Conservation (phyloP, 2,113 vertebrate genomes). For the Indri indri region DNA sequence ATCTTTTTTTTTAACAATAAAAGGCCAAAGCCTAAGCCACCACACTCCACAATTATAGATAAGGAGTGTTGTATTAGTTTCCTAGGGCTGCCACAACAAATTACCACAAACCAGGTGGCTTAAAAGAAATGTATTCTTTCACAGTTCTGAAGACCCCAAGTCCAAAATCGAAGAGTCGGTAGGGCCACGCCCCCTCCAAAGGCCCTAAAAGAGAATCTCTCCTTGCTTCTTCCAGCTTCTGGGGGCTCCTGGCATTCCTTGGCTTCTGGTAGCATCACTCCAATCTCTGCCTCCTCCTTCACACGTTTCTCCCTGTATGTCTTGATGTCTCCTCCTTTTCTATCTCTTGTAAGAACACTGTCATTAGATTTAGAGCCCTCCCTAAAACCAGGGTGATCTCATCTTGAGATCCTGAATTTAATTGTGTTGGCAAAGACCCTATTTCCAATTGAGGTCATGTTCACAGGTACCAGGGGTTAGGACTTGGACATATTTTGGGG, state of each 20-base stretch:
- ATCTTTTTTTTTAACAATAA: neutral
- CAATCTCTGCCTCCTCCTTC: neutral
- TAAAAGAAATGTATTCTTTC: neutral
- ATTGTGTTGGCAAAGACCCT: neutral
- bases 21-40: neutral
- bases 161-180: neutral
- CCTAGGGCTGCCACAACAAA: neutral
- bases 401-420: neutral
- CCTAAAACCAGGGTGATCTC: neutral
- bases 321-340: neutral
- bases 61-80: neutral
- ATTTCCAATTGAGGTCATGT: slow-evolving; percentile 32
- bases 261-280: neutral
- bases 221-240: neutral
- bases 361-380: neutral
- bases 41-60: neutral
- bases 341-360: neutral
- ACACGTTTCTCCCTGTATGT: neutral
- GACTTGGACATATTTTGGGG: neutral
- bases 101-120: neutral
- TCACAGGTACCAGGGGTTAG: neutral
- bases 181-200: neutral
- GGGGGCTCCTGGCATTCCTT: neutral
- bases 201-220: neutral
- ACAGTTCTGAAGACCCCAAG: neutral